Evolutionary conservation across 2,113 vertebrate species (phyloP), one percentile per base, ranked within the genome.

Genomic region (Andinoacara biseriatus): DNA sequence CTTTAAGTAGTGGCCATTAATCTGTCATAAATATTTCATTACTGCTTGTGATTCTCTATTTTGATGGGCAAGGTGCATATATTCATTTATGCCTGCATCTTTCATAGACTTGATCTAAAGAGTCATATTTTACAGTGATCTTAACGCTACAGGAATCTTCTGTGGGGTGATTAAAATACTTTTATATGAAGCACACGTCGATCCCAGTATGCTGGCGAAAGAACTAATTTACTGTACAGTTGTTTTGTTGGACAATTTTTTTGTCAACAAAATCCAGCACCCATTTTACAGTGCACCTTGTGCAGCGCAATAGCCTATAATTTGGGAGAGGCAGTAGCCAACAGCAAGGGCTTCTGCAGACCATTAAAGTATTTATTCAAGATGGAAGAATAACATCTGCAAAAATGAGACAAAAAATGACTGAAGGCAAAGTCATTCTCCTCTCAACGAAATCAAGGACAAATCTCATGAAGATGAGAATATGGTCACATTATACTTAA

Each of bases 371-470:
- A 80, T 86, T 85, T 80, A 81, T 84, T 87, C 79, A 85, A 83
- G 29, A 69, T 83, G 58, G 49, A 86, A 76, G 61, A 86, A 78
- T 79, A 63, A 52, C 74, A 82, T 90, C 86, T 88, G 65, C 60
- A 85, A 89, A 86, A 83, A 56, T 7, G 76, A 84, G 85, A 82
- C 56, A 85, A 85, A 86, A 81, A 76, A 92, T 62, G 81, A 80
- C 89, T 74, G 40, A 82, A 80, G 92, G 88, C 90, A 91, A 89
- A 90, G 89, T 92, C 85, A 84, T 65, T 79, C 78, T 79, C 54
- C 67, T 57, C 24, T 29, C 31, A 62, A 22, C 17, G 17, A 82
- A 80, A 78, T 78, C 52, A 80, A 75, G 43, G 29, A 11, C 5
- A 63, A 61, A 62, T 20, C 22, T 81, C 46, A 61, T 4, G 43